phyloP scores from a whole-genome alignment of 1,140 invertebrate genomes.

The Lasaia peninsularis region DNA sequence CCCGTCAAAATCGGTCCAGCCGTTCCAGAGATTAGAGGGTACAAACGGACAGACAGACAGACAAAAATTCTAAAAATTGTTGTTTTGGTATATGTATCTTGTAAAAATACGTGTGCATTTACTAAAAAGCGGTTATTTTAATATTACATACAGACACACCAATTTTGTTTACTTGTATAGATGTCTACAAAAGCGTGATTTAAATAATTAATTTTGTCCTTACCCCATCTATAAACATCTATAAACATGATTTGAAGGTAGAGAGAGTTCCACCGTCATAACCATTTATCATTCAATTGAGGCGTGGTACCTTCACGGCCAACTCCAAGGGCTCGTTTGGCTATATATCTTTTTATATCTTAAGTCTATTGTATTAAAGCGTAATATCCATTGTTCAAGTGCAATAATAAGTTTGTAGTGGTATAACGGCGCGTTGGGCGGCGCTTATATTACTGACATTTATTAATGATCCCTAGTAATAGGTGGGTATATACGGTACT shows the following conservation, averaged over 20 bases:
- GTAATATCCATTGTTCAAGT: conserved; percentile 18
- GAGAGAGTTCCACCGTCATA: background rate
- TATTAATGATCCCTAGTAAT: conserved; percentile 52
- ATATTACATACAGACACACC: no score
- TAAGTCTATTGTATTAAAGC: conserved; percentile 22
- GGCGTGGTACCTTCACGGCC: conserved; percentile 19
- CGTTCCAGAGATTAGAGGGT: no score
- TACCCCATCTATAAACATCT: background rate
- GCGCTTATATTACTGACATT: conserved; percentile 40
- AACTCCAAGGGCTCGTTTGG: conserved; percentile 8
- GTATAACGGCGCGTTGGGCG: conserved; percentile 51
- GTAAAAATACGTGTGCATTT: no score
- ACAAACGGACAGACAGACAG: no score
- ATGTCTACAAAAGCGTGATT: no score
- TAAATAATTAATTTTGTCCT: no score
- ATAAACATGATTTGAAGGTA: background rate
- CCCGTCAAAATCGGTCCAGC: no score
- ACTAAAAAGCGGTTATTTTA: no score
- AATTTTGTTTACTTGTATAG: no score
- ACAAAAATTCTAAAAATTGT: no score
- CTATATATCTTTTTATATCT: conserved; percentile 16
- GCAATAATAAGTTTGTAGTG: conserved; percentile 15
- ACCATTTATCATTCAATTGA: conserved; percentile 16
- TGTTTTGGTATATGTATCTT: no score
- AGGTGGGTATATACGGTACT: no score